Evolutionary conservation across 2,113 vertebrate genomes (phyloP).

Genomic region (Brachyhypopomus occidentalis): DNA sequence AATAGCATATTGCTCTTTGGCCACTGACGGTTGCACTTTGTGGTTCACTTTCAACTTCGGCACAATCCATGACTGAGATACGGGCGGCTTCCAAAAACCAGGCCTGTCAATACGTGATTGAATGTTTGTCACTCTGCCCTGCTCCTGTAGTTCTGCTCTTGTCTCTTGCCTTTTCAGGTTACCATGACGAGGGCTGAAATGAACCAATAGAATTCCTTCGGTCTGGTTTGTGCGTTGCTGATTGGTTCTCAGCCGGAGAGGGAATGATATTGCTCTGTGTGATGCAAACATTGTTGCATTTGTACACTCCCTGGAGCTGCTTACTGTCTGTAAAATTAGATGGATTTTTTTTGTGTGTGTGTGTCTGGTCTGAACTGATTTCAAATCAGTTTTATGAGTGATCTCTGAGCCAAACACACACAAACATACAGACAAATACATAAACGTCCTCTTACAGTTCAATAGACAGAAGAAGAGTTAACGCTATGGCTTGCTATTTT

Average conservation of each 20-base stretch:
- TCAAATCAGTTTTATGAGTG: conserved; percentile 1
- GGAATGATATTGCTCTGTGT: conserved; percentile 31
- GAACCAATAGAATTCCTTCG: background rate
- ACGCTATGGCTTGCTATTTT: conserved; percentile 7
- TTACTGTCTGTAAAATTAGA: conserved; percentile 18
- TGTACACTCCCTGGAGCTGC: conserved; percentile 19
- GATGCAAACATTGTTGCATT: conserved; percentile 44
- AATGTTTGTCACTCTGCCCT: conserved; percentile 5
- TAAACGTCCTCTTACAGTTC: background rate
- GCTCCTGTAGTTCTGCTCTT: background rate
- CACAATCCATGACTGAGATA: background rate
- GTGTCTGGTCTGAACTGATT: background rate
- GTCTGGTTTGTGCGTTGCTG: background rate
- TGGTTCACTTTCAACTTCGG: background rate
- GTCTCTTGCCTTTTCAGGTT: background rate
- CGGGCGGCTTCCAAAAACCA: background rate
- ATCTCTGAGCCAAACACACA: background rate
- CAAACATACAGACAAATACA: background rate
- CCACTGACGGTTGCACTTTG: background rate
- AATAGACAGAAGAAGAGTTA: background rate
- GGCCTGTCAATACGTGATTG: background rate
- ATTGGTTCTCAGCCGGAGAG: conserved; percentile 12
- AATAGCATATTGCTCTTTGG: background rate
- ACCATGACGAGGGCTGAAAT: background rate
- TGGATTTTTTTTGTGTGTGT: background rate